Base-by-base conservation (phyloP, 2,888 invertebrate species). In the Belgica antarctica region DNA sequence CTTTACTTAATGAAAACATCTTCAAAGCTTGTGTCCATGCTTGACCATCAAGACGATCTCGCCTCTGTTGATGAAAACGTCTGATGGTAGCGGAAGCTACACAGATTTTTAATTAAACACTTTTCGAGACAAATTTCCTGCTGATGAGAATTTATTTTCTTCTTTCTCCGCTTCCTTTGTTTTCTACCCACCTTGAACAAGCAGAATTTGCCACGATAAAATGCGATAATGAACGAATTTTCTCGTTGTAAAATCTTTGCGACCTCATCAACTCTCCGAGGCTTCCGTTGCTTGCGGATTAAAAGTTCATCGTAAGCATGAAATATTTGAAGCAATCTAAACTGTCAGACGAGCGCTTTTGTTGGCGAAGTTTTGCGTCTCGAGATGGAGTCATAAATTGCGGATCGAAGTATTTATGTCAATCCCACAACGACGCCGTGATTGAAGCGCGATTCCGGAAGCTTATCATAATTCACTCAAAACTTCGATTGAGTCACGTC, bases 101-200 rank as follows among this genome's bases (percentile, higher is more conserved):
- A 59, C 19, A 27, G 22, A 25, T 27, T 59, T 59, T 59, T 59
- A 59, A 59, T 59, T 59, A 59, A 59, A 59, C 22, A 12, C 25
- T 27, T 22, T 22, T 22, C 17, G 22, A 19, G 59, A 25, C 25
- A 59, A n/a, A 25, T 59, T 27, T 25, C 4, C 10, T 25, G 27
- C 59, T 59, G 59, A 59, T 59, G 59, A 59, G 59, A 27, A 27
- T 59, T 59, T 46, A n/a, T 46, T 31, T 10, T 3, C 4, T 52
- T 52, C 41, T 10, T 7, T 31, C 31, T 31, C 31, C 31, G 12
- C 7, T 46, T 8, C 12, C 7, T n/a, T 15, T 31, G 10, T 31
- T 10, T 31, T 4, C 4, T 31, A 31, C 34, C 12, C 34, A 7
- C n/a, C n/a, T n/a, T n/a, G n/a, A n/a, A n/a, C n/a, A n/a, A n/a